phyloP scores from a whole-genome alignment of 2,888 invertebrate species.

The Lordiphosa fenestrarum region DNA sequence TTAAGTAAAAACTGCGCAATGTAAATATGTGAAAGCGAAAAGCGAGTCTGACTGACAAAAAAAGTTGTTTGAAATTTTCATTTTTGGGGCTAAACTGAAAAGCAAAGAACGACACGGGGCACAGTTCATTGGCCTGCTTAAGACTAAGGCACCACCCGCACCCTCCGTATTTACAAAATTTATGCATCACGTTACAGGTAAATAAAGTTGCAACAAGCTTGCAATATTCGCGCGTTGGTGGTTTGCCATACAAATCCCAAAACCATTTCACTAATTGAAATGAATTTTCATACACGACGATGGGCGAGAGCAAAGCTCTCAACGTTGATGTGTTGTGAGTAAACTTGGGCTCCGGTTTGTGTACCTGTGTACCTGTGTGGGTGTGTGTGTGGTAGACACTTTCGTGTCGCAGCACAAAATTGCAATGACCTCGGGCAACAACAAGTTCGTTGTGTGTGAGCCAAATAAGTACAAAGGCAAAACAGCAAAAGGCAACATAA shows the following conservation, averaged over 20 bases:
- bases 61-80: conserved; percentile 2
- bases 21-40: conserved; percentile 10
- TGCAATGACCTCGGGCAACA: conserved; percentile 65
- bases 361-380: conserved; percentile 12
- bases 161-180: conserved; percentile 50
- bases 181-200: conserved; percentile 59
- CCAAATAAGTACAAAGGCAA: conserved; percentile 15
- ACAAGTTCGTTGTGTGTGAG: conserved; percentile 34
- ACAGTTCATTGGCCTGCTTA: conserved; percentile 29
- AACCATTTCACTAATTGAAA: conserved; percentile 78
- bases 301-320: conserved; percentile 17
- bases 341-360: conserved; percentile 18
- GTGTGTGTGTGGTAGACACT: conserved; percentile 44
- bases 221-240: conserved; percentile 38
- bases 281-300: conserved; percentile 68
- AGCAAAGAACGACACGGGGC: no score
- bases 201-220: conserved; percentile 63
- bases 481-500: conserved; percentile 20
- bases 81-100: no score
- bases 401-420: conserved; percentile 52
- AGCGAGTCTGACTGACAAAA: neutral
- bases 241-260: conserved; percentile 68
- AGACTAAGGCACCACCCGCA: conserved; percentile 9
- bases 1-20: conserved; percentile 45
- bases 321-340: conserved; percentile 4